A percentile compares a stretch with the other conserved stretches of the same genome.
Conservation (phyloP, 1,140 invertebrate genomes). For the Megathymus violae region DNA sequence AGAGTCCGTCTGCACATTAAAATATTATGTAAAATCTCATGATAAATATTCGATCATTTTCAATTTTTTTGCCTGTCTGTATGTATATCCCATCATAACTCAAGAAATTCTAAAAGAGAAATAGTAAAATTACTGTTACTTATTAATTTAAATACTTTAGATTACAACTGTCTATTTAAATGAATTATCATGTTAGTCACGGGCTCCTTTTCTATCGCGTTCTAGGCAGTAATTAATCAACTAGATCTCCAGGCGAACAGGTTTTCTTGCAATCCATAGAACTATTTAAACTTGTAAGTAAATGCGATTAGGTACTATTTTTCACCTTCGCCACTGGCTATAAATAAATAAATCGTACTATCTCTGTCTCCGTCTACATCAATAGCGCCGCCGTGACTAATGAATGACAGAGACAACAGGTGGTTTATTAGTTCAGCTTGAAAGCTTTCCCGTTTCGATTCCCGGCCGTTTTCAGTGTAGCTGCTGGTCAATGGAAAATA, state of each 20-base stretch:
- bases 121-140: background rate
- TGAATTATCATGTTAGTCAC: slow-evolving; percentile 6
- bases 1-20: too few relatives aligned
- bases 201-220: slow-evolving; percentile 27
- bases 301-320: slow-evolving; percentile 37
- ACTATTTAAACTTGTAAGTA: slow-evolving; percentile 34
- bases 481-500: slow-evolving; percentile 13
- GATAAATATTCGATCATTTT: too few relatives aligned
- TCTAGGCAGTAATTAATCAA: slow-evolving; percentile 38
- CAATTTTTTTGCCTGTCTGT: too few relatives aligned
- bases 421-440: slow-evolving; percentile 19
- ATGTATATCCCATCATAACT: too few relatives aligned
- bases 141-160: background rate
- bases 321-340: slow-evolving; percentile 23
- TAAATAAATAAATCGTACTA: slow-evolving; percentile 22
- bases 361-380: slow-evolving; percentile 21
- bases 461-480: slow-evolving; percentile 13
- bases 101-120: too few relatives aligned
- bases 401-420: slow-evolving; percentile 29
- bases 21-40: too few relatives aligned
- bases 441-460: slow-evolving; percentile 34
- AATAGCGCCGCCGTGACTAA: slow-evolving; percentile 23
- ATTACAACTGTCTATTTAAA: background rate
- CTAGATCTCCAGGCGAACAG: slow-evolving; percentile 13
- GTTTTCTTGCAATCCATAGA: slow-evolving; percentile 26